Base-by-base conservation (phyloP, 2,888 invertebrate genomes). In the Cynaeus angustus region DNA sequence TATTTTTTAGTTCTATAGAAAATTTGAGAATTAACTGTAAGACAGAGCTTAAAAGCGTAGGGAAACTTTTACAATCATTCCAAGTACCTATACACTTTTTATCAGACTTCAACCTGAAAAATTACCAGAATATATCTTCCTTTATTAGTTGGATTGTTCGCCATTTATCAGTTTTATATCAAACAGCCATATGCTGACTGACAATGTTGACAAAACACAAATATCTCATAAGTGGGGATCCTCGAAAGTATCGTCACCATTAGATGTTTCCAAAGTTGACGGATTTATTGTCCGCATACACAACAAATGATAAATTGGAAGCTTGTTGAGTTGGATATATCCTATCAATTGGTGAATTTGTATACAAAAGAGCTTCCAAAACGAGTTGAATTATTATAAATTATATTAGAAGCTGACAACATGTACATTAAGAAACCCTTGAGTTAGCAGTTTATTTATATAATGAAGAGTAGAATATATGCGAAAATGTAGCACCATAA, bases 111-210 rank as follows among this genome's bases (percentile, higher is more conserved):
- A 33, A 33, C 1, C n/a, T 33, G 37, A 55, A 38, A 55, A 55
- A 43, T 56, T 21, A 10, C 21, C 26, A 26, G 16, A 41, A 56
- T 26, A 56, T 43, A 56, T 56, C 43, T 56, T 16, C n/a, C 16
- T 55, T 55, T 55, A 55, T 55, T 55, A 56, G 43, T 56, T 56
- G 3, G 9, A 56, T 41, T 43, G 12, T 21, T 10, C 5, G 21
- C 28, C n/a, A 56, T 56, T 56, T 56, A 13, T 56, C 43, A 43
- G 56, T 13, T 56, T 56, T 56, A 56, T 56, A 14, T n/a, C 26
- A 56, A 26, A 46, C 46, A 16, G 10, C 28, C 50, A 10, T 50
- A 30, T 50, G 41, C 10, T 43, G 41, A 37, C 10, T 43, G 41
- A 37, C 55, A 55, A 8, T 55, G 53, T 38, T 56, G 56, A 26